Evolutionary conservation across 2,888 invertebrate genomes (phyloP), one percentile per base, ranked within the genome.

Genomic region (Hydroisotoma schaefferi): DNA sequence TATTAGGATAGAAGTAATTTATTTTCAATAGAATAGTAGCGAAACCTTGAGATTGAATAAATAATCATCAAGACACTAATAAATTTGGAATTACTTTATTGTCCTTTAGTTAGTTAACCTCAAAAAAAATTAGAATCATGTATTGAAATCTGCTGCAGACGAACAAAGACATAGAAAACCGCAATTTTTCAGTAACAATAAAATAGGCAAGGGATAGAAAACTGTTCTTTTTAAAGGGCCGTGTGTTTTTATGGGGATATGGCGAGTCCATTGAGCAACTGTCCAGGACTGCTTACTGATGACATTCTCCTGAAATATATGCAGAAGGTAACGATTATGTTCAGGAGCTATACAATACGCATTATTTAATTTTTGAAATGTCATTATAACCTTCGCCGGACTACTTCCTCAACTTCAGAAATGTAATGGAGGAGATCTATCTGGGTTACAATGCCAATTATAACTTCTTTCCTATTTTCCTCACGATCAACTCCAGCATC

Each of bases 361-460:
- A n/a, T n/a, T n/a, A 6, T 10, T 43, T 8, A n/a, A 43, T 43
- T 43, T 43, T 43, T 15, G 15, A 18, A 38, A 38, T 22, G n/a
- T n/a, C n/a, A n/a, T n/a, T 25, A 37, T 58, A 27, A 63, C 55
- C 61, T 60, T 38, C 52, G 49, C 4, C 54, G 37, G 29, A 52
- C 59, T 43, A 54, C 56, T 61, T 72, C 69, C 44, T 69, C 70
- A 20, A 69, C 59, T 38, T 61, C 68, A 22, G 80, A 78, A 69
- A 89, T 84, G 73, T 82, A 85, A 66, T 81, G 78, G 23, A 89
- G 78, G 52, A 90, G 78, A 73, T 88, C 86, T 66, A 85, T 82
- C 61, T 87, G 85, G 27, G 84, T 87, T 1, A 87, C 81, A 57
- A 88, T 78, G 33, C 88, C 88, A 62, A 86, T 77, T 18, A 87